phyloP scores from a whole-genome alignment of 1,140 invertebrate species.

The Wasmannia auropunctata region DNA sequence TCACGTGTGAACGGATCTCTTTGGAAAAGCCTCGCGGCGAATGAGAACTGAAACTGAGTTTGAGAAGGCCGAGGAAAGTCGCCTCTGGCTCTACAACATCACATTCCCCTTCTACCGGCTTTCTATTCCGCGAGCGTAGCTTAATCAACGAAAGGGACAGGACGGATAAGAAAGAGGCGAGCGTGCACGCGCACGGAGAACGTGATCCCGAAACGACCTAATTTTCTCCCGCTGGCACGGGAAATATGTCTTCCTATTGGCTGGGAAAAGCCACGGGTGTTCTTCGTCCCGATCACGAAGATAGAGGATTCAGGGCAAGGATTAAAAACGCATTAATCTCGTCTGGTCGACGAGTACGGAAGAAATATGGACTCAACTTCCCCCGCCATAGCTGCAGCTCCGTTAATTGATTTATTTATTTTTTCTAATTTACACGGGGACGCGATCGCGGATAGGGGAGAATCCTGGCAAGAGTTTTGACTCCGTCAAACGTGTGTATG shows the following conservation, averaged over 20 bases:
- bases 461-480: constrained; percentile 10
- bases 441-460: background rate
- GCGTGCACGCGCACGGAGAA: background rate
- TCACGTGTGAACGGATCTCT: background rate
- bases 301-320: background rate
- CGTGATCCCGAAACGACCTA: constrained; percentile 34
- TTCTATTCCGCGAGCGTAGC: constrained; percentile 42
- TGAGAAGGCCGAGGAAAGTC: constrained; percentile 14
- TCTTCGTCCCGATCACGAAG: background rate
- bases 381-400: background rate
- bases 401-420: constrained; percentile 31
- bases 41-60: constrained; percentile 12
- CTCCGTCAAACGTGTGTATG: too few relatives aligned
- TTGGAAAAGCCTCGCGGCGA: constrained; percentile 22
- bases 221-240: constrained; percentile 19
- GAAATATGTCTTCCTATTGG: constrained; percentile 27
- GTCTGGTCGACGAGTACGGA: background rate
- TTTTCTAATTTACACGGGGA: background rate
- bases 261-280: background rate
- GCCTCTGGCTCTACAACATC: background rate
- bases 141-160: constrained; percentile 55
- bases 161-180: constrained; percentile 15
- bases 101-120: background rate
- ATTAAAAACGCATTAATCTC: constrained; percentile 43
- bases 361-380: background rate